Percentiles rank a stretch among this genome's conserved stretches.
These are phyloP conservation scores for Sebastes glaucus DNA, from an alignment of 2,797 vertebrate genomes.

Conservation along the genomic window DNA sequence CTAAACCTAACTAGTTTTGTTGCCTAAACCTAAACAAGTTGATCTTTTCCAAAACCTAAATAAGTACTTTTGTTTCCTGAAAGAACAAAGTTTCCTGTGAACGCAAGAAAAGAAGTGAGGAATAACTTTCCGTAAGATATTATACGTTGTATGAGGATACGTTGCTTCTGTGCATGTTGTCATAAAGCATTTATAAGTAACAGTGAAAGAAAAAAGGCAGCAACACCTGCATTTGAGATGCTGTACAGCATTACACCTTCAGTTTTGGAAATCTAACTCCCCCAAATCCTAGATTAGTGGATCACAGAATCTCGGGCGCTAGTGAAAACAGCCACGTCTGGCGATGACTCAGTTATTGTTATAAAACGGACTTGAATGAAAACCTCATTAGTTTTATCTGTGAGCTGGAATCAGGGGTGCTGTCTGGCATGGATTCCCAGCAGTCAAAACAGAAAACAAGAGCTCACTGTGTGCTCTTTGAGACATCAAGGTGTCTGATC, in stretches of 20 bases:
- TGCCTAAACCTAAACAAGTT: too few species aligned
- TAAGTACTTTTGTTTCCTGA: too few species aligned
- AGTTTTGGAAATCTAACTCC: conserved; percentile 63
- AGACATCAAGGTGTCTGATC: conserved; percentile 85
- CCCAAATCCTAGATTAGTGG: conserved; percentile 71
- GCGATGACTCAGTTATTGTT: conserved; percentile 77
- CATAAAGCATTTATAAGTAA: conserved; percentile 12
- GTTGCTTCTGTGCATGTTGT: not conserved
- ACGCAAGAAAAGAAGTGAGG: too few species aligned
- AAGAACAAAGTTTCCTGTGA: too few species aligned
- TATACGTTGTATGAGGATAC: too few species aligned
- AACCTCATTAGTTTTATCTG: conserved; percentile 83
- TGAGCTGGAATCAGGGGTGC: conserved; percentile 79
- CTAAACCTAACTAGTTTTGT: too few species aligned
- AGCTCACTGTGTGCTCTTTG: conserved; percentile 83
- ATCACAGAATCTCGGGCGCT: conserved; percentile 67
- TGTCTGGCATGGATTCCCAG: conserved; percentile 80
- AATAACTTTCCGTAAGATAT: too few species aligned
- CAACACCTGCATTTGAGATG: conserved; percentile 60
- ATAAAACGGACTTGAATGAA: conserved; percentile 76
- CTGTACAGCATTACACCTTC: conserved; percentile 56
- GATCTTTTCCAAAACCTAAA: too few species aligned
- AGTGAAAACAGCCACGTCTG: conserved; percentile 73
- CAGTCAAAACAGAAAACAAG: conserved; percentile 86
- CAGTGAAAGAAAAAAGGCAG: conserved; percentile 41